Base-by-base conservation (phyloP, 2,113 vertebrate species). In the Protobothrops flavoviridis region DNA sequence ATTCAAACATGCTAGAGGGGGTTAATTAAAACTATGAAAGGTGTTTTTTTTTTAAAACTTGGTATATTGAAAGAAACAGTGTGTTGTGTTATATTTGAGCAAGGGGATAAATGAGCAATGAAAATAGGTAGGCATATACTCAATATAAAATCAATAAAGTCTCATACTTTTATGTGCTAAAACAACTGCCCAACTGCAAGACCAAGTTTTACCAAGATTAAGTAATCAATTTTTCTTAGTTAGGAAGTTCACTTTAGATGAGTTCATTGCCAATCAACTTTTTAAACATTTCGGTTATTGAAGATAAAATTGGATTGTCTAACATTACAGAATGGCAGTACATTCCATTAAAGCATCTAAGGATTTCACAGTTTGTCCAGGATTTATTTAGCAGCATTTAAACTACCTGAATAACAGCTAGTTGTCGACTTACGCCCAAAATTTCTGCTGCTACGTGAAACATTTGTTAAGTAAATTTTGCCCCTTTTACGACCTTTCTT, bases 1-100 rank as follows among this genome's bases (percentile, higher is more conserved):
- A 92, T 96, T 95, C 95, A 94, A 95, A 95, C 93, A 91, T 92
- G 93, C 94, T 26, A 94, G 96, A 96, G 90, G 95, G 93, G 93
- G 92, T 96, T 96, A 96, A 94, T 94, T 97, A 96, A 96, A 97
- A 96, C 95, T 96, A 95, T 94, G 94, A 91, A 96, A 95, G 87
- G 94, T 95, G 15, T 9, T 61, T 90, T 61, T 90, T 61, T 57
- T 52, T 97, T 43, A 92, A 94, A 97, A 93, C 89, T 94, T 9
- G 92, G 56, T 94, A 93, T 94, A 91, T 94, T n/a, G 94, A 94
- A 93, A 94, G 94, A 89, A 95, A 48, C 89, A 94, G 81, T 95
- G 90, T 94, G 61, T 56, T 87, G 91, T 93, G 89, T 20, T 81
- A 88, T 95, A 45, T 93, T 97, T 95, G 93, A 96, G 93, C 93